Conservation (phyloP, 2,113 vertebrate genomes). For the Axis porcinus region DNA sequence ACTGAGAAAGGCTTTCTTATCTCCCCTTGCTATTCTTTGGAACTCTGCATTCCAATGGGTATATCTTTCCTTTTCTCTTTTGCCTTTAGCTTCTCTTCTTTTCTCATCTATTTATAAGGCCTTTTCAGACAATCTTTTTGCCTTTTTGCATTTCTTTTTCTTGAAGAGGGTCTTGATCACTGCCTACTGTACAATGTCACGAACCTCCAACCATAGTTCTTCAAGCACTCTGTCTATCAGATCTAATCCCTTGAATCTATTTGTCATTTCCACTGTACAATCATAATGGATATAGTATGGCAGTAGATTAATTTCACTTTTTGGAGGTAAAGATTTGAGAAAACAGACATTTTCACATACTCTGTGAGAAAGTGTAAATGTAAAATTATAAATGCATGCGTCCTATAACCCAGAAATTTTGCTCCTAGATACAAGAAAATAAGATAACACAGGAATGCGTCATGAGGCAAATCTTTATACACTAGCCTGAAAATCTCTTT, state of each 20-base stretch:
- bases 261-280: not conserved
- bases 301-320: not conserved
- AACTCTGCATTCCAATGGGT: not conserved
- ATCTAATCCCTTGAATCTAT: not conserved
- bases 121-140: not conserved
- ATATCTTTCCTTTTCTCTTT: not conserved
- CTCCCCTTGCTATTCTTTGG: not conserved
- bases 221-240: not conserved
- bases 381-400: not conserved
- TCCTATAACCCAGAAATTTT: not conserved
- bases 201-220: rapidly evolving
- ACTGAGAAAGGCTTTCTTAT: not conserved
- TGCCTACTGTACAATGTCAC: not conserved
- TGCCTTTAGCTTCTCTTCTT: not conserved
- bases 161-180: not conserved
- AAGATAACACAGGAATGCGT: not conserved
- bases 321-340: not conserved
- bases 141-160: not conserved
- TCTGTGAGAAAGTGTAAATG: not conserved
- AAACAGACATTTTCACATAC: not conserved
- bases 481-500: not conserved
- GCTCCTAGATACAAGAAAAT: not conserved
- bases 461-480: not conserved
- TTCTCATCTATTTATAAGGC: not conserved
- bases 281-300: not conserved